Percentiles rank a stretch among this genome's conserved stretches.
phyloP scores from a whole-genome alignment of 2,888 invertebrate species.

The Agrochola lota region DNA sequence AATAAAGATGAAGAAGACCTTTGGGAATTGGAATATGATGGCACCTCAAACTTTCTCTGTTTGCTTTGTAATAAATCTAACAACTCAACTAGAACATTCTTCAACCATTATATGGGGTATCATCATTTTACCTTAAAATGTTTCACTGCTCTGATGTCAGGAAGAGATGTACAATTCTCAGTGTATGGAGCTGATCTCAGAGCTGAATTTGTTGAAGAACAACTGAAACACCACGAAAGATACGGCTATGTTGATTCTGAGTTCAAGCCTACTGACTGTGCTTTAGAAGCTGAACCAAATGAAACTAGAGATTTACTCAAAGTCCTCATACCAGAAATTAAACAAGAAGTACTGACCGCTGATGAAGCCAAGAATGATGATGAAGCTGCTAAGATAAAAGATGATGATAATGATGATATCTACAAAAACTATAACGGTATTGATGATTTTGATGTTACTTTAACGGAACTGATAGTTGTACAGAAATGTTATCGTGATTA shows the following conservation, averaged over 20 bases:
- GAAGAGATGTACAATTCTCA: slow-evolving; percentile 81
- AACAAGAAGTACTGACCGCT: slow-evolving; percentile 68
- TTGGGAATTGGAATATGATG: slow-evolving; percentile 83
- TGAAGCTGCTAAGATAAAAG: slow-evolving; percentile 53
- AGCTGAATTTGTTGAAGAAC: slow-evolving; percentile 79
- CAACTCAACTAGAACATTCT: slow-evolving; percentile 77
- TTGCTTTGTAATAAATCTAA: slow-evolving; percentile 82
- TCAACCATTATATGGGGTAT: slow-evolving; percentile 86
- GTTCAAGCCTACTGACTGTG: slow-evolving; percentile 62
- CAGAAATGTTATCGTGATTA: slow-evolving; percentile 86
- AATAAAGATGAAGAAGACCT: slow-evolving; percentile 77
- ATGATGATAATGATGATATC: slow-evolving; percentile 60
- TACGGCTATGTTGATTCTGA: slow-evolving; percentile 83
- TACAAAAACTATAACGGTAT: slow-evolving; percentile 80
- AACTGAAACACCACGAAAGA: slow-evolving; percentile 77
- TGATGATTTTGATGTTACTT: slow-evolving; percentile 87
- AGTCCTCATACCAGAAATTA: slow-evolving; percentile 73
- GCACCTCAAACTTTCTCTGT: slow-evolving; percentile 79
- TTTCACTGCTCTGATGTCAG: slow-evolving; percentile 81
- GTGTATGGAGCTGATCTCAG: slow-evolving; percentile 85
- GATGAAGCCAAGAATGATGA: slow-evolving; percentile 69
- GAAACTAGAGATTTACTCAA: slow-evolving; percentile 69
- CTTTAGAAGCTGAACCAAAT: slow-evolving; percentile 43
- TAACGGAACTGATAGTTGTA: slow-evolving; percentile 84
- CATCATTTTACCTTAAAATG: slow-evolving; percentile 88